A percentile compares a stretch with the other conserved stretches of the same genome.
phyloP scores from a whole-genome alignment of 2,888 invertebrate species.

The Lycophotia porphyrea region DNA sequence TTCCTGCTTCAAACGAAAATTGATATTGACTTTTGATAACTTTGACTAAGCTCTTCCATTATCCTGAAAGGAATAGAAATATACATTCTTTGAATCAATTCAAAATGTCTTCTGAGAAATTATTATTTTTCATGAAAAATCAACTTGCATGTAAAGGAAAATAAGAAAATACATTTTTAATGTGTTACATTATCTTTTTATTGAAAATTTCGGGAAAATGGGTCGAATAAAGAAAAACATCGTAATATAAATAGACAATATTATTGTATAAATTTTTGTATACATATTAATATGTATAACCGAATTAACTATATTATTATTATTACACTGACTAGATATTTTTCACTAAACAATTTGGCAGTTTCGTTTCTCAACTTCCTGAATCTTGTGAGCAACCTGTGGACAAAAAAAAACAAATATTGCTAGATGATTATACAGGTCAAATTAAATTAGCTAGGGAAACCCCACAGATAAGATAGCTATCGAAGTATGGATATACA shows the following conservation, averaged over 20 bases:
- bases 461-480: not conserved
- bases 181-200: slow-evolving; percentile 53
- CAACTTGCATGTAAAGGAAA: slow-evolving; percentile 22
- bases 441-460: not conserved
- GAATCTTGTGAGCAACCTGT: slow-evolving; percentile 89
- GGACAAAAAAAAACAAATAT: slow-evolving; percentile 67
- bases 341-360: slow-evolving; percentile 82
- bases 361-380: slow-evolving; percentile 86
- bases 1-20: slow-evolving; percentile 12
- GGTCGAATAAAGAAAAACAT: slow-evolving; percentile 74
- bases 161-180: slow-evolving; percentile 36
- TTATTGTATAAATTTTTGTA: slow-evolving; percentile 90
- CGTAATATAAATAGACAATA: slow-evolving; percentile 87
- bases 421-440: slow-evolving; percentile 1
- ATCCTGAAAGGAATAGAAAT: slow-evolving; percentile 20
- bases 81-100: slow-evolving; percentile 13
- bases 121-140: not conserved
- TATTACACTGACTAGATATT: slow-evolving; percentile 87
- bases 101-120: not conserved
- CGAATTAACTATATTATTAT: slow-evolving; percentile 84
- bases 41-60: slow-evolving; percentile 6
- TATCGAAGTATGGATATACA: too few species aligned
- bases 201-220: slow-evolving; percentile 61
- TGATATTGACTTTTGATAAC: slow-evolving; percentile 14
- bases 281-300: slow-evolving; percentile 88